Evolutionary conservation across 2,888 invertebrate genomes (phyloP).

Genomic region (Sipha maydis): DNA sequence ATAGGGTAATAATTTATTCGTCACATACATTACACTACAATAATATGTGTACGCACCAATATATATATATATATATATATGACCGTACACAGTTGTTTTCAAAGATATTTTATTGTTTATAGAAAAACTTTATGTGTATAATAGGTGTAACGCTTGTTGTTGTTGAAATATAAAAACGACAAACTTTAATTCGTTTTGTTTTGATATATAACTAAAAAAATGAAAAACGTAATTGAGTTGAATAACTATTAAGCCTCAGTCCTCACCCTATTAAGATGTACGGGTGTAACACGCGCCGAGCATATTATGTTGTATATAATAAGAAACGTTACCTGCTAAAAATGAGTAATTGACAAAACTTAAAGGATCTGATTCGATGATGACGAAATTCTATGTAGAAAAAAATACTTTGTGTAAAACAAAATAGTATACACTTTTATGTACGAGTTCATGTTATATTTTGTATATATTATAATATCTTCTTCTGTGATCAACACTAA

Average conservation of each 20-base stretch:
- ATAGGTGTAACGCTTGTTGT: neutral
- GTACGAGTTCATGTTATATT: too few species aligned
- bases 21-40: neutral
- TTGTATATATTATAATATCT: too few species aligned
- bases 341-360: neutral
- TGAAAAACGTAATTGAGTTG: neutral
- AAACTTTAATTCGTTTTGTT: neutral
- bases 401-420: too few species aligned
- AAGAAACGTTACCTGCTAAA: neutral
- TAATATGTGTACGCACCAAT: neutral
- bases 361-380: neutral
- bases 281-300: neutral
- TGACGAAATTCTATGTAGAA: neutral
- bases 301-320: neutral
- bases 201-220: too few species aligned
- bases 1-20: neutral
- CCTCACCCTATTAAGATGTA: neutral
- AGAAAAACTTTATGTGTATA: neutral
- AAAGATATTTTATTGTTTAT: neutral
- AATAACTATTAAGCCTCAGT: neutral
- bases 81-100: neutral
- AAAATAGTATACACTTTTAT: too few species aligned
- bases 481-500: too few species aligned
- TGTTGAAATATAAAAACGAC: neutral
- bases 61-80: neutral